Conservation (phyloP, 1,140 invertebrate species). For the Lasioglossum baleicum region DNA sequence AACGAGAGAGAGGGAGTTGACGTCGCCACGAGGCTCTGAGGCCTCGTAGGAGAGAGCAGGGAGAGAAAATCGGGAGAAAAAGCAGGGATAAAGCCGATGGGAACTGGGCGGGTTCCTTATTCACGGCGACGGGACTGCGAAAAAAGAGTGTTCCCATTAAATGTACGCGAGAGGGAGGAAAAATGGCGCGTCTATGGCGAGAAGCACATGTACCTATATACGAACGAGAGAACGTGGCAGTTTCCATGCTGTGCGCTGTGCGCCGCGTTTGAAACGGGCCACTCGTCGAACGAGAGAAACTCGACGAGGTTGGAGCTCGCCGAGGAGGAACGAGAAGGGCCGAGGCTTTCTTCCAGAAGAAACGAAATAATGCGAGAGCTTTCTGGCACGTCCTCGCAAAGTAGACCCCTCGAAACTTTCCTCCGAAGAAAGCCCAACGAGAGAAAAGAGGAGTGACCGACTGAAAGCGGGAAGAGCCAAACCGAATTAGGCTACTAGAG, state of each 20-base stretch:
- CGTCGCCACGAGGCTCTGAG: neutral
- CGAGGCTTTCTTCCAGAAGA: slow-evolving; percentile 55
- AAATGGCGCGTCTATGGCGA: neutral
- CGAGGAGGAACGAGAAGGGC: neutral
- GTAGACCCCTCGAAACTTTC: slow-evolving; percentile 39
- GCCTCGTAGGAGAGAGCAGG: neutral
- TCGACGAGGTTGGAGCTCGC: slow-evolving; percentile 39
- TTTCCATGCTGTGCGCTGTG: no score
- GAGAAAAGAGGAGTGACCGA: neutral
- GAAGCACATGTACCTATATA: neutral
- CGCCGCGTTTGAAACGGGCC: neutral
- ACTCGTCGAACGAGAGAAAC: slow-evolving; percentile 38
- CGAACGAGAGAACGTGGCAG: no score
- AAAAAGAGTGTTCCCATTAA: neutral
- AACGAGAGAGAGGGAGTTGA: neutral
- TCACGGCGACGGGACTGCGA: neutral
- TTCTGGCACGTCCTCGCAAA: slow-evolving; percentile 60
- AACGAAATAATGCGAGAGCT: slow-evolving; percentile 63
- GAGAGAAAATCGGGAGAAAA: neutral
- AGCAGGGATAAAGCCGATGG: slow-evolving; percentile 20
- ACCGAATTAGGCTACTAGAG: slow-evolving; percentile 26
- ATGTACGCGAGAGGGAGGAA: neutral
- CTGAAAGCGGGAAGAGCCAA: neutral
- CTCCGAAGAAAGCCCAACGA: slow-evolving; percentile 37
- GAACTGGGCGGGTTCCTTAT: neutral